Evolutionary conservation across 1,140 invertebrate genomes (phyloP), one percentile per base, ranked within the genome.

Genomic region (Thalassaphorura encarpata): DNA sequence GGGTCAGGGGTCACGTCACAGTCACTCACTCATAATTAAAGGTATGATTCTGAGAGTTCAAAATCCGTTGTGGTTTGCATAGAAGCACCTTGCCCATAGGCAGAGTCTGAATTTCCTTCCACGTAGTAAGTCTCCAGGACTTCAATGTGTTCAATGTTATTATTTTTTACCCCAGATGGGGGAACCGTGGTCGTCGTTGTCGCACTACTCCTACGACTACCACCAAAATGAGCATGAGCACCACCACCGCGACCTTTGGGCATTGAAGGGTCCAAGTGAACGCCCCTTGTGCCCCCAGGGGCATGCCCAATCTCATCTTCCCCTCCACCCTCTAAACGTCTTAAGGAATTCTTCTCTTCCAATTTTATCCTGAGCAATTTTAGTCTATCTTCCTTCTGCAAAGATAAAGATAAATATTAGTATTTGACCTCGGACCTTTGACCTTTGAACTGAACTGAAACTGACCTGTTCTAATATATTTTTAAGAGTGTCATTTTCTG

Each of bases 401-500:
- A 60, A 18, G 16, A 45, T 5, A 43, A 48, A 43, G 11, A 8
- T 21, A 5, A 29, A 21, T 21, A 41, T 33, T 40, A 23, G 19
- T 16, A 27, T 23, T 28, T 15, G 19, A 39, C 15, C 8, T 15
- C 39, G 24, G 36, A 24, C 33, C 1, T 42, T n/a, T 43, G 42
- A 48, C 36, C 2, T 31, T 18, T 6, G 33, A 46, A 48, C 55
- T 54, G 28, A 52, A 45, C 15, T 54, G 50, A 40, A 29, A 47
- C 49, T 52, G 47, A 55, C 93, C 78, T 85, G 83, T 64, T 87
- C 81, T 68, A 98, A 96, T 46, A 96, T 81, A 75, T 87, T 86
- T 72, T 96, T 91, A 45, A 98, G 76, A 70, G 97, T 89, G 68
- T 96, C 92, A 73, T 98, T 99, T 75, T 98, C 95, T 46, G 79